These are phyloP conservation scores for Mantis religiosa DNA, from an alignment of 2,888 invertebrate species.

Conservation along the genomic window DNA sequence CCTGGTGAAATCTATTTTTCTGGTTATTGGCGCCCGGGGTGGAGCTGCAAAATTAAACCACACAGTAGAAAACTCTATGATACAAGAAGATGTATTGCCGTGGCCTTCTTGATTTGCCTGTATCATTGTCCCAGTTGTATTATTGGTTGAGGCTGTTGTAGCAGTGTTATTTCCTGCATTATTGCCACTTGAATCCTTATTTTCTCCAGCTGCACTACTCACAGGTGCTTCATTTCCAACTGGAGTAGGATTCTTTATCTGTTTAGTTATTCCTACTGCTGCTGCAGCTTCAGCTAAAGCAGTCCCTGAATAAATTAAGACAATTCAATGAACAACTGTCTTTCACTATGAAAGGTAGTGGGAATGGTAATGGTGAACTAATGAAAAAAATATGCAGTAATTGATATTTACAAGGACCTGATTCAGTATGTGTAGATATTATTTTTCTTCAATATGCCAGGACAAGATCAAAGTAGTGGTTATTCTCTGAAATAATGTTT, in stretches of 20 bases:
- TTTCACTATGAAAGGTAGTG: no score
- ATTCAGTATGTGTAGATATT: no score
- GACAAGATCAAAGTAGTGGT: no score
- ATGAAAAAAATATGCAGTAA: no score
- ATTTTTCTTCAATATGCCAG: no score
- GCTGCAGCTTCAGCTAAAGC: neutral
- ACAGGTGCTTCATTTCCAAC: neutral
- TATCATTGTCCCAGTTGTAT: neutral
- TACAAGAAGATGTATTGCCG: constrained; percentile 78
- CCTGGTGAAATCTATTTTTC: constrained; percentile 91
- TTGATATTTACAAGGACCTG: no score
- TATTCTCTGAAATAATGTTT: no score
- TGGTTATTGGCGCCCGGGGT: constrained; percentile 87
- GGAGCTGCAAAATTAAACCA: constrained; percentile 99
- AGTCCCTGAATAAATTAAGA: neutral
- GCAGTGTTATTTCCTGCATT: neutral
- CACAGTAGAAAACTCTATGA: constrained; percentile 82
- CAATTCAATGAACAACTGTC: neutral
- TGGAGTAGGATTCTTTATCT: neutral
- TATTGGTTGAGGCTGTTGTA: neutral
- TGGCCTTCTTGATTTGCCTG: constrained; percentile 50
- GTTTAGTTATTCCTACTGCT: neutral
- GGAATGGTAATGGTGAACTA: no score
- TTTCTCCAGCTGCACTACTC: neutral
- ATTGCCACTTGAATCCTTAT: neutral